These are phyloP conservation scores for Triops cancriformis DNA, from an alignment of 1,140 invertebrate species.

Conservation along the genomic window DNA sequence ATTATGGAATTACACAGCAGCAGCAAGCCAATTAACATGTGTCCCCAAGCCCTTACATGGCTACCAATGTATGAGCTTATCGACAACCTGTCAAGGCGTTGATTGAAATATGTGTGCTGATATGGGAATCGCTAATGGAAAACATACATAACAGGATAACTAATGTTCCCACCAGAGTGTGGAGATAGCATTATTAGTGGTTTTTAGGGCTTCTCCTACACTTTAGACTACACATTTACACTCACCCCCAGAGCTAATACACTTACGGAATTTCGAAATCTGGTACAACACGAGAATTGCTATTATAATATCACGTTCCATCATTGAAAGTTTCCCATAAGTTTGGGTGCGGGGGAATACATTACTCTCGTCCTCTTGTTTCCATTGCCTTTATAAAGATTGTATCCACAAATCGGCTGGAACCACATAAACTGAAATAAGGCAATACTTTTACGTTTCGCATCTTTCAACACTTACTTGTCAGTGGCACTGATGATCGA, in stretches of 20 bases:
- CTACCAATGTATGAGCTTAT: not conserved
- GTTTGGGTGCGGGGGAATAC: not conserved
- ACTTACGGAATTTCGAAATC: not conserved
- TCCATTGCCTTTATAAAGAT: too few relatives aligned
- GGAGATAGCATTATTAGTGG: not conserved
- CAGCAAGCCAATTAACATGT: not conserved
- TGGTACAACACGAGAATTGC: not conserved
- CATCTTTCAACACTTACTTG: not conserved
- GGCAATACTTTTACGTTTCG: not conserved
- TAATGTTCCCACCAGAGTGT: not conserved
- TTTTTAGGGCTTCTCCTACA: too few relatives aligned
- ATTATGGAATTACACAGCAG: not conserved
- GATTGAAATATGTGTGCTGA: not conserved
- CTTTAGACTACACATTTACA: too few relatives aligned
- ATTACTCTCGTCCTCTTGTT: too few relatives aligned
- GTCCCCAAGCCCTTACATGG: not conserved
- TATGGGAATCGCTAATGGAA: not conserved
- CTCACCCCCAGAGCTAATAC: not conserved
- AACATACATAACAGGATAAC: not conserved
- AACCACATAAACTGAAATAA: not conserved
- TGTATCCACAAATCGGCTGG: not conserved
- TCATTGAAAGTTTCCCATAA: not conserved
- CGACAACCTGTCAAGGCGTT: not conserved
- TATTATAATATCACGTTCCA: not conserved
- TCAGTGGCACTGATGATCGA: not conserved